Percentiles rank a stretch among this genome's conserved stretches.
phyloP scores from a whole-genome alignment of 2,797 vertebrate species.

The Crocidura indochinensis region DNA sequence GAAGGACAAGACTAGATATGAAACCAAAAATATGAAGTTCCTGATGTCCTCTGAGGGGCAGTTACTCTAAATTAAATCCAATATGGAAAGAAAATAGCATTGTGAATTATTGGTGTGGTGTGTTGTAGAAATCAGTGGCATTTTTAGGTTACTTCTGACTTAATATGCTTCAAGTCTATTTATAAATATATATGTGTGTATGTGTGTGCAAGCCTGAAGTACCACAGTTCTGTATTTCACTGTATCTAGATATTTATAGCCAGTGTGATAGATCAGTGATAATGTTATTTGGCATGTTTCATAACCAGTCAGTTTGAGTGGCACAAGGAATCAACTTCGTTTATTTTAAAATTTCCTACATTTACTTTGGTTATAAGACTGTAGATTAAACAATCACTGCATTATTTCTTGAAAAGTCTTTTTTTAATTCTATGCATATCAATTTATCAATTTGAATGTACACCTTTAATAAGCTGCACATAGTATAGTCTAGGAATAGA shows the following conservation, averaged over 20 bases:
- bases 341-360: constrained; percentile 74
- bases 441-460: constrained; percentile 31
- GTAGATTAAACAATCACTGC: constrained; percentile 48
- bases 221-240: constrained; percentile 70
- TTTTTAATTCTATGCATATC: constrained; percentile 50
- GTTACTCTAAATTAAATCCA: background rate
- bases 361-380: constrained; percentile 52
- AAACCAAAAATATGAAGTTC: too few species aligned
- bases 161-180: constrained; percentile 81
- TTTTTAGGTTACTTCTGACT: constrained; percentile 84
- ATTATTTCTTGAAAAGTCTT: constrained; percentile 47
- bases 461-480: background rate
- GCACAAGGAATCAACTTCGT: constrained; percentile 63
- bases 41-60: background rate
- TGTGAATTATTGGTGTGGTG: background rate
- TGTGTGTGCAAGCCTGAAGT: constrained; percentile 72
- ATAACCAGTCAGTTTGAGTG: constrained; percentile 82
- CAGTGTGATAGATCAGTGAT: constrained; percentile 80
- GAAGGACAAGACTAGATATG: background rate
- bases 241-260: constrained; percentile 76
- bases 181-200: too few species aligned
- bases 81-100: background rate
- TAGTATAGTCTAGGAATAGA: background rate
- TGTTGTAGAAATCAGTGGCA: constrained; percentile 61
- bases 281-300: constrained; percentile 84